Evolutionary conservation across 2,888 invertebrate species (phyloP).

Genomic region (Agrotis puta): DNA sequence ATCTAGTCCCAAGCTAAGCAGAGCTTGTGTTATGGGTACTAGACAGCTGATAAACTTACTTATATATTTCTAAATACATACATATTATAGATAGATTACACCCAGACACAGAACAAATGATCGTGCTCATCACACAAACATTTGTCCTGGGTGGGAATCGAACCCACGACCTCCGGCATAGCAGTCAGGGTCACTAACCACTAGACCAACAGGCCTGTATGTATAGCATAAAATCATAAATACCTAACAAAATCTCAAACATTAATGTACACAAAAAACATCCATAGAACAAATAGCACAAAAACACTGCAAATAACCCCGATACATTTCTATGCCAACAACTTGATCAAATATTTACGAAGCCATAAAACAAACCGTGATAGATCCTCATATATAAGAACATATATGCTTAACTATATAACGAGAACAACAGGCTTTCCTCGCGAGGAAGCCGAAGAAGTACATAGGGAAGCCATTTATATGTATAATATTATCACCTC

Average conservation of each 20-base stretch:
- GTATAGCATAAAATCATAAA: neutral
- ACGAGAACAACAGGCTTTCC: conserved; percentile 57
- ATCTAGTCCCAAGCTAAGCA: too few relatives aligned
- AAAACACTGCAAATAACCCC: neutral
- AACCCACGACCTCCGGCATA: too few relatives aligned
- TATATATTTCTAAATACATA: too few relatives aligned
- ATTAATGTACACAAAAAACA: neutral
- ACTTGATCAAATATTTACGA: conserved; percentile 63
- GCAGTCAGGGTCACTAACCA: too few relatives aligned
- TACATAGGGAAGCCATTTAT: conserved; percentile 68
- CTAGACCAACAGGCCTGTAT: too few relatives aligned
- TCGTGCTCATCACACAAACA: too few relatives aligned
- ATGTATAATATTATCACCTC: conserved; percentile 52
- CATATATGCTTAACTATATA: conserved; percentile 19
- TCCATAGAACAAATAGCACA: neutral
- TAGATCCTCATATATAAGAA: conserved; percentile 36
- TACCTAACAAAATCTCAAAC: neutral
- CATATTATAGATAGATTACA: too few relatives aligned
- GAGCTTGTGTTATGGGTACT: too few relatives aligned
- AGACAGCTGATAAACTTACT: too few relatives aligned
- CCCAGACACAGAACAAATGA: too few relatives aligned
- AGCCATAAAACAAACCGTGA: conserved; percentile 48
- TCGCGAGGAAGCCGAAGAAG: conserved; percentile 71
- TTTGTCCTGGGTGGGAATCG: too few relatives aligned
- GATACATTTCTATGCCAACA: conserved; percentile 17